A percentile compares a stretch with the other conserved stretches of the same genome.
phyloP scores from a whole-genome alignment of 2,888 invertebrate species.

The Vesta saturnalis region DNA sequence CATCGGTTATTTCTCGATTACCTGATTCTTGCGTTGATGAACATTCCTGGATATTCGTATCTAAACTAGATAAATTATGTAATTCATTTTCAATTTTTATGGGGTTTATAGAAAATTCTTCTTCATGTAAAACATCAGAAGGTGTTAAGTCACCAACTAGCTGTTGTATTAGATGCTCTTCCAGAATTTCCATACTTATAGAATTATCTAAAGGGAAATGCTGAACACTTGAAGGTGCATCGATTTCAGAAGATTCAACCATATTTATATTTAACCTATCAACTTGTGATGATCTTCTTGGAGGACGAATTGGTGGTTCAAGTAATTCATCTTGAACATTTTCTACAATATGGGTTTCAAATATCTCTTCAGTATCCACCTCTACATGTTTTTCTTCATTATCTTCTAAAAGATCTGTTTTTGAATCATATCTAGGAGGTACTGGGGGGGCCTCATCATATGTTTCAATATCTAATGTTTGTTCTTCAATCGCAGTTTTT shows the following conservation, averaged over 20 bases:
- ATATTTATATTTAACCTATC: conserved; percentile 11
- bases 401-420: conserved; percentile 21
- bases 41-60: too few relatives aligned
- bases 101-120: too few relatives aligned
- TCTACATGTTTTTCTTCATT: conserved; percentile 16
- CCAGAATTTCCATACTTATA: not conserved
- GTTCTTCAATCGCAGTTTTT: conserved; percentile 58
- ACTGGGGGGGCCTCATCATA: conserved; percentile 62
- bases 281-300: conserved; percentile 23
- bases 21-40: too few relatives aligned
- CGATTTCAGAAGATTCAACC: conserved; percentile 15
- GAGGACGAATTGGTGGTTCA: conserved; percentile 25
- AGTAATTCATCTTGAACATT: not conserved
- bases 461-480: conserved; percentile 65
- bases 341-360: not conserved
- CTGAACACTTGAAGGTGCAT: too few relatives aligned
- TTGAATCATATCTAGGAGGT: conserved; percentile 44
- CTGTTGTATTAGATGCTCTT: not conserved
- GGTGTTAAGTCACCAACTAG: not conserved
- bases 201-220: not conserved
- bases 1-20: not conserved
- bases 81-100: too few relatives aligned
- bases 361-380: not conserved
- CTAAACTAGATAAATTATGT: too few relatives aligned
- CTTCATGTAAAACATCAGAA: too few relatives aligned